A percentile compares a stretch with the other conserved stretches of the same genome.
Evolutionary conservation across 2,113 vertebrate genomes (phyloP).

Genomic region (Tragelaphus strepsiceros): DNA sequence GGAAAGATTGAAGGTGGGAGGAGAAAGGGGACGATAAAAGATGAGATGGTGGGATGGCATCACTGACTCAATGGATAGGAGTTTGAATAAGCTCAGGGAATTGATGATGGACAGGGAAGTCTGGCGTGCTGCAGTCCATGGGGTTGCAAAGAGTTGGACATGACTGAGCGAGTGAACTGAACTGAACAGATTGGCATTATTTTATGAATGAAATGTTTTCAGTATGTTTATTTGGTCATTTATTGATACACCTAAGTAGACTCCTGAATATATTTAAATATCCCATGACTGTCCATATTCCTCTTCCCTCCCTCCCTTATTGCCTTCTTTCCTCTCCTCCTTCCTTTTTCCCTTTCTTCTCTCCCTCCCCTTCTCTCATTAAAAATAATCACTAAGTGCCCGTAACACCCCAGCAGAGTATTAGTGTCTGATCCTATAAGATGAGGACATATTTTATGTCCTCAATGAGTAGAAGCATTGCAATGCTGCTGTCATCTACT

Average conservation of each 20-base stretch:
- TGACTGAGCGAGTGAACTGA: neutral
- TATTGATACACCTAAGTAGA: neutral
- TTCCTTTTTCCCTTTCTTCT: neutral
- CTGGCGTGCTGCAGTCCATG: neutral
- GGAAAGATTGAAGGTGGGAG: neutral
- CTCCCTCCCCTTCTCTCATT: neutral
- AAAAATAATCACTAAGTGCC: neutral
- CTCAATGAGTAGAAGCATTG: neutral
- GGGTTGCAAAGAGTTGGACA: neutral
- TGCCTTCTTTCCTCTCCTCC: accelerated
- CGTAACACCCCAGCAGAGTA: neutral
- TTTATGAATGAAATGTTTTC: neutral
- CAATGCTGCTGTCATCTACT: neutral
- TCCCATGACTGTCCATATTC: neutral
- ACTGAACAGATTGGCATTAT: neutral
- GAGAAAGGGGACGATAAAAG: neutral
- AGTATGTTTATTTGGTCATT: neutral
- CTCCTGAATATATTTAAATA: neutral
- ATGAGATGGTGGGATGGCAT: neutral
- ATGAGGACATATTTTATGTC: neutral
- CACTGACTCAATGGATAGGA: accelerated
- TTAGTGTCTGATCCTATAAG: neutral
- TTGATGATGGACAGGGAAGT: neutral
- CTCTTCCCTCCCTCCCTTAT: neutral
- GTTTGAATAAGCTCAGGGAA: neutral